phyloP scores from a whole-genome alignment of 2,888 invertebrate genomes.

The Strigamia maritima region DNA sequence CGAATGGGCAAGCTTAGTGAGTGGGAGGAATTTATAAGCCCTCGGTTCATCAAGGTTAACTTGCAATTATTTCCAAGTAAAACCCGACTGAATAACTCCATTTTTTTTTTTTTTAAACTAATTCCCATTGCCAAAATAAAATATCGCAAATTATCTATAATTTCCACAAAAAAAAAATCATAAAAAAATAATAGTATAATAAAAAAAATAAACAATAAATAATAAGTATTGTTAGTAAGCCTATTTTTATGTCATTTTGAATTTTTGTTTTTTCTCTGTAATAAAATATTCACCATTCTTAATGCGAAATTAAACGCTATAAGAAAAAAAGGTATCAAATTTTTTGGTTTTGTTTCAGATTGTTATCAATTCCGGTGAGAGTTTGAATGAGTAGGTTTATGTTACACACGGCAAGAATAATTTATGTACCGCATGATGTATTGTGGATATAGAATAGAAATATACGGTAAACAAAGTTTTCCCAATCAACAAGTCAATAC shows the following conservation, averaged over 20 bases:
- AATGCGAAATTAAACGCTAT: background rate
- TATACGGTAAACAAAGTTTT: background rate
- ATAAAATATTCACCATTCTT: background rate
- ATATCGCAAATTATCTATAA: background rate
- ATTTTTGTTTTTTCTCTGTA: too few relatives aligned
- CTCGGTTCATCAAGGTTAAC: background rate
- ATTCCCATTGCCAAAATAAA: too few relatives aligned
- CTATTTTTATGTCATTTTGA: background rate
- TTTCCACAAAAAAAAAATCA: background rate
- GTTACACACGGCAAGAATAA: background rate
- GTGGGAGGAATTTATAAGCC: background rate
- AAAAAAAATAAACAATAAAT: background rate
- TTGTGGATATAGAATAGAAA: background rate
- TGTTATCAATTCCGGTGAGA: constrained; percentile 15
- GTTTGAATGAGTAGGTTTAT: constrained; percentile 10
- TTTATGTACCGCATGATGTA: constrained; percentile 7
- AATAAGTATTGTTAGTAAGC: background rate
- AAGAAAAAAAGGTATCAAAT: background rate
- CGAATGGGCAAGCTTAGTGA: background rate
- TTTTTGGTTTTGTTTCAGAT: constrained; percentile 15
- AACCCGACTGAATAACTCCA: background rate
- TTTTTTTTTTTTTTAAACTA: background rate
- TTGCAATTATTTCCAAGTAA: background rate
- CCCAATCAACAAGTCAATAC: background rate
- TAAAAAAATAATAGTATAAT: background rate